Base-by-base conservation (phyloP, 2,113 vertebrate species). In the Passer domesticus region DNA sequence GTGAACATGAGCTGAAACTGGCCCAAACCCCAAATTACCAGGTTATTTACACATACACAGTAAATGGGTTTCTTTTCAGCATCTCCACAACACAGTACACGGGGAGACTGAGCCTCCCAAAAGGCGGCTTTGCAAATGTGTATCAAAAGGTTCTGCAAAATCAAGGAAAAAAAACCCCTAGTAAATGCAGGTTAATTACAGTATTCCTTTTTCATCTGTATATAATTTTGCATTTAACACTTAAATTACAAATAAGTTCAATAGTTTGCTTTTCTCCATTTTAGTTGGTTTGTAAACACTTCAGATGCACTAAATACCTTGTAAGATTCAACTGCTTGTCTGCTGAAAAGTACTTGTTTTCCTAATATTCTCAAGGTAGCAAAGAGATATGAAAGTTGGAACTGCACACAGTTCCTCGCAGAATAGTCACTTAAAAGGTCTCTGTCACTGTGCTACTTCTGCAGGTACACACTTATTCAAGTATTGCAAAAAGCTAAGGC, bases 401-500 rank as follows among this genome's bases (percentile, higher is more conserved):
- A 97, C 97, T 95, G 66, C 46, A 43, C 3, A 19, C 68, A 80
- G 95, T 21, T 95, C 96, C 97, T 95, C 33, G 23, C 95, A 94
- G 96, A 97, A 98, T 92, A 97, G 92, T 97, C 96, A 91, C 85
- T 90, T 78, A 89, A 92, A 95, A 94, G 97, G 89, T 98, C 96
- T 97, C 97, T 97, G 78, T 96, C 63, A 79, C 97, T 97, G 97
- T 98, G 98, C 98, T 98, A 97, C 97, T 96, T 97, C 96, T 97
- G 97, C 94, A 93, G 96, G 96, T 95, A 98, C 95, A 97, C 97
- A 93, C 96, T 98, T 94, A 97, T 98, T 98, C 98, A 98, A 98
- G 98, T 98, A 98, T 98, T 98, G 98, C 98, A 98, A 98, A 98
- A 98, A 98, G 97, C 98, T 98, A 98, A 98, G 98, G 98, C 97